These are phyloP conservation scores for Athene noctua DNA, from an alignment of 2,113 vertebrate genomes.

Conservation along the genomic window DNA sequence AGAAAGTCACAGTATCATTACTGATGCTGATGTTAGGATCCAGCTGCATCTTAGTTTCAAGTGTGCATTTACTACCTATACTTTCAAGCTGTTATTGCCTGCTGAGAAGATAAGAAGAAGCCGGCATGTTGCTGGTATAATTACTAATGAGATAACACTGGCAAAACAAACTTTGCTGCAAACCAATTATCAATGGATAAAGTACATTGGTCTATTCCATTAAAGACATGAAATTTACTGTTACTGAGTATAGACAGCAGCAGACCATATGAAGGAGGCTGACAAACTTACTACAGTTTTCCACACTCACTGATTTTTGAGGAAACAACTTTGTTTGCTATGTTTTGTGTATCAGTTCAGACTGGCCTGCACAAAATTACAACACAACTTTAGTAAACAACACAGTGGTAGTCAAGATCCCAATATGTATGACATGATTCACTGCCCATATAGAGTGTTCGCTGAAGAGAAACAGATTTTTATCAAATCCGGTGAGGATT, in stretches of 20 bases:
- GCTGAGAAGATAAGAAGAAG: not conserved
- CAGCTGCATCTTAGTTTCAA: not conserved
- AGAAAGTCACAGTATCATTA: not conserved
- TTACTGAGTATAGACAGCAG: not conserved
- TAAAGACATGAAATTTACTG: not conserved
- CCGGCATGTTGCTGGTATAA: not conserved
- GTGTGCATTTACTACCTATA: not conserved
- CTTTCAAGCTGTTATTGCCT: not conserved
- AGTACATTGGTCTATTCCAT: not conserved
- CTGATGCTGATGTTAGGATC: not conserved
- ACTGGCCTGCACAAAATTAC: not conserved
- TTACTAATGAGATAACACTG: not conserved
- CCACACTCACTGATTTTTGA: not conserved
- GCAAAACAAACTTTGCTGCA: not conserved
- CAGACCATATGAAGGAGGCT: not conserved
- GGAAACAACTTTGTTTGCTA: not conserved
- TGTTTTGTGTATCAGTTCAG: not conserved
- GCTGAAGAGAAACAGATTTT: not conserved
- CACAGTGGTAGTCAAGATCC: not conserved
- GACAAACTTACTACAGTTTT: not conserved
- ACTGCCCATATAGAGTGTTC: not conserved
- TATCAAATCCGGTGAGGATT: not conserved
- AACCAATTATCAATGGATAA: not conserved
- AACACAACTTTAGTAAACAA: not conserved
- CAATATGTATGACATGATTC: not conserved